Conservation (phyloP, 1,140 invertebrate species). For the Mylabris phalerata region DNA sequence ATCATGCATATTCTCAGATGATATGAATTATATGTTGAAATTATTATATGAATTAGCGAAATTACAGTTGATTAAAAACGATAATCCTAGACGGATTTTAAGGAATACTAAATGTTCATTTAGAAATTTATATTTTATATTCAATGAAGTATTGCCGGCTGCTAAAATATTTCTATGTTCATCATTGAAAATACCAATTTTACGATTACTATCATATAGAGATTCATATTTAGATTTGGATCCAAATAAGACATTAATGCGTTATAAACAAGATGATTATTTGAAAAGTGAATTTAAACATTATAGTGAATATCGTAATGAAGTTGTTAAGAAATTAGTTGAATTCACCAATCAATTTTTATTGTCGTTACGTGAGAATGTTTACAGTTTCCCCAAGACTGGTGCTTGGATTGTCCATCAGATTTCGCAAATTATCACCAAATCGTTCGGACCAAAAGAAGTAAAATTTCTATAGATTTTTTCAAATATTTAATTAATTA, state of each 20-base stretch:
- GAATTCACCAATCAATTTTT: constrained; percentile 78
- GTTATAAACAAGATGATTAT: constrained; percentile 35
- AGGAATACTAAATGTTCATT: constrained; percentile 83
- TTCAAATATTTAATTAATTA: background rate
- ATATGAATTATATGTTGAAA: constrained; percentile 71
- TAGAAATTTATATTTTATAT: constrained; percentile 78
- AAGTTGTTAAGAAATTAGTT: constrained; percentile 75
- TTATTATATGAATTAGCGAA: constrained; percentile 76
- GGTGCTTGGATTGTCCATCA: constrained; percentile 71
- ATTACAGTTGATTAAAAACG: constrained; percentile 70
- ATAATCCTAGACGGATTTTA: constrained; percentile 77
- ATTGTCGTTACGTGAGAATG: constrained; percentile 73
- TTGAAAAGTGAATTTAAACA: constrained; percentile 22
- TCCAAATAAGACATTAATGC: constrained; percentile 72
- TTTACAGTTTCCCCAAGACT: constrained; percentile 87
- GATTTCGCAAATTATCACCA: constrained; percentile 62
- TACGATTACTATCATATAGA: constrained; percentile 87
- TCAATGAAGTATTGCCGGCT: constrained; percentile 85
- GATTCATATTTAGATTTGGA: constrained; percentile 91
- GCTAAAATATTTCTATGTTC: constrained; percentile 90
- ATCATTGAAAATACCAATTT: constrained; percentile 83
- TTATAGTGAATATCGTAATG: constrained; percentile 56
- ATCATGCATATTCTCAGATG: constrained; percentile 71
- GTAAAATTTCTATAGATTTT: constrained; percentile 36
- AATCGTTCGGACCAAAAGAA: constrained; percentile 56